phyloP scores from a whole-genome alignment of 1,140 invertebrate genomes.

The Camponotus pennsylvanicus region DNA sequence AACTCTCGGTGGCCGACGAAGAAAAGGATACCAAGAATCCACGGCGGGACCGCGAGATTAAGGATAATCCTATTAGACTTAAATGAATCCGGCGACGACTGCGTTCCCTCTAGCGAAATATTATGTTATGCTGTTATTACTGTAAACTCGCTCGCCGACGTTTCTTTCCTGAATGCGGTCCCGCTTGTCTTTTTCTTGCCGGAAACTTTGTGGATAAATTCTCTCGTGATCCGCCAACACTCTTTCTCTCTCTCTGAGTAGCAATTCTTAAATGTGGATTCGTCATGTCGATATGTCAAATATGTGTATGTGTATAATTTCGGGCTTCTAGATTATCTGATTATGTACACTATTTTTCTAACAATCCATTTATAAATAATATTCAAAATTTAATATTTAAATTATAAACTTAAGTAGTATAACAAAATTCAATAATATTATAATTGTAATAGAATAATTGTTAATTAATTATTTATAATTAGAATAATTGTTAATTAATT shows the following conservation, averaged over 20 bases:
- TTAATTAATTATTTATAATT: neutral
- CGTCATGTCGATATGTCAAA: neutral
- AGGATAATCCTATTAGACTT: conserved; percentile 84
- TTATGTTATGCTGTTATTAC: conserved; percentile 80
- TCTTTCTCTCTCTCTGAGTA: neutral
- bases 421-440: neutral
- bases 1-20: conserved; percentile 57
- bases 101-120: conserved; percentile 79
- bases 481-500: no score
- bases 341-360: neutral
- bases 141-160: conserved; percentile 68
- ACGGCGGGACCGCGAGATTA: conserved; percentile 73
- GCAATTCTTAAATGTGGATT: neutral
- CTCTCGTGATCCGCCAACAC: neutral
- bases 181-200: conserved; percentile 26
- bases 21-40: conserved; percentile 65
- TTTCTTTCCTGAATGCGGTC: conserved; percentile 46
- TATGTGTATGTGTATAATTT: neutral
- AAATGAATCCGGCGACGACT: conserved; percentile 81
- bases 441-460: neutral
- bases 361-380: neutral
- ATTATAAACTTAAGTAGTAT: neutral
- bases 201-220: conserved; percentile 47
- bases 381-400: no score
- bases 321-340: neutral